Conservation (phyloP, 2,888 invertebrate species). For the Pecten maximus region DNA sequence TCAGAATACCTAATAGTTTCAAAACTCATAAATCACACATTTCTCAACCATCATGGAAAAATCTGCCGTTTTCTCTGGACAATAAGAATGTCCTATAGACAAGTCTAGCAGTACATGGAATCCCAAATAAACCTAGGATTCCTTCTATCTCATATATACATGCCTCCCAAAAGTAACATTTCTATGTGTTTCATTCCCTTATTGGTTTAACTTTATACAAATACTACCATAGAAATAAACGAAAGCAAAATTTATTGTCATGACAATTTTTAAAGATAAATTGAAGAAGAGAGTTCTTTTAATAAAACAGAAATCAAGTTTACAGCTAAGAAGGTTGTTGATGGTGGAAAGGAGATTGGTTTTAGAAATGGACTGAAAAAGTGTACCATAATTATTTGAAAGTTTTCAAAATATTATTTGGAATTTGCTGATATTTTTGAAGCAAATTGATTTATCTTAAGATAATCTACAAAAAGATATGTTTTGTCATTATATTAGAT, state of each 20-base stretch:
- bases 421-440: no score
- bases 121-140: neutral
- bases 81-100: conserved; percentile 20
- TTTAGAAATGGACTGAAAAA: no score
- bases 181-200: neutral
- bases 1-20: neutral
- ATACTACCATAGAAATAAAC: neutral
- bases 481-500: no score
- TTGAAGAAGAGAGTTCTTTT: neutral
- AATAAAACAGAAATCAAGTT: neutral
- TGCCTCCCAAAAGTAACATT: neutral
- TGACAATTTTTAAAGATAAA: neutral
- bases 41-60: conserved; percentile 1
- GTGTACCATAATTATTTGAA: no score
- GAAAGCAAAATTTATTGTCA: neutral
- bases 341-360: neutral
- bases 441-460: no score
- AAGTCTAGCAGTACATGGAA: neutral
- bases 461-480: no score
- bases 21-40: neutral
- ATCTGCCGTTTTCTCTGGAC: neutral
- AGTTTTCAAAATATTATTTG: no score
- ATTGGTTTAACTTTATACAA: neutral
- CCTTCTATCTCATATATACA: neutral
- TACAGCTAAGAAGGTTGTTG: neutral